Conservation (phyloP, 2,888 invertebrate genomes). For the Orthonevra nobilis region DNA sequence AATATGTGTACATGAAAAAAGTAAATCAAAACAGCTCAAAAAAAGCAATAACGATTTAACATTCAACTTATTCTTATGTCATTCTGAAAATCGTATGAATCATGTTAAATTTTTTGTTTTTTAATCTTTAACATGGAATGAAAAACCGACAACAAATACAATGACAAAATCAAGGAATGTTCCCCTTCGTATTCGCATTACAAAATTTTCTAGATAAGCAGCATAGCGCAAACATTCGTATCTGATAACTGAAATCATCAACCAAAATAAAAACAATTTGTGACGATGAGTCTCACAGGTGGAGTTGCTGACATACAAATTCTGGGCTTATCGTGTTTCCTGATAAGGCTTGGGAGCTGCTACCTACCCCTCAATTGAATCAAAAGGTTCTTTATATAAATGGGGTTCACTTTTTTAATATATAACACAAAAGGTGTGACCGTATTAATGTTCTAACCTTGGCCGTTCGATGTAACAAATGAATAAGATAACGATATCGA, state of each 20-base stretch:
- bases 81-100: neutral
- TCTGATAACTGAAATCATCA: slow-evolving; percentile 50
- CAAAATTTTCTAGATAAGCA: slow-evolving; percentile 49
- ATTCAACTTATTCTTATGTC: neutral
- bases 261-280: slow-evolving; percentile 51
- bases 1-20: no score
- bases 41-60: no score
- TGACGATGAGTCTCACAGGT: slow-evolving; percentile 25
- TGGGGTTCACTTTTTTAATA: slow-evolving; percentile 2
- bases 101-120: no score
- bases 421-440: slow-evolving; percentile 8
- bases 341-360: slow-evolving; percentile 25
- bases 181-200: slow-evolving; percentile 21
- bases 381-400: neutral
- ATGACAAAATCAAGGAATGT: slow-evolving; percentile 23
- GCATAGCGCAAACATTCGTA: slow-evolving; percentile 52
- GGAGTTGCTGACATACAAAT: slow-evolving; percentile 1
- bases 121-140: no score
- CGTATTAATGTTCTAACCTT: slow-evolving; percentile 26
- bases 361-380: neutral
- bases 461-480: slow-evolving; percentile 18
- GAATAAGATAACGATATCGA: neutral
- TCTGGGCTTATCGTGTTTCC: slow-evolving; percentile 24
- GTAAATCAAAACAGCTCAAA: no score
- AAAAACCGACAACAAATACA: no score